Percentiles rank a stretch among this genome's conserved stretches.
phyloP scores from a whole-genome alignment of 2,797 vertebrate genomes.

The Tachyglossus aculeatus region DNA sequence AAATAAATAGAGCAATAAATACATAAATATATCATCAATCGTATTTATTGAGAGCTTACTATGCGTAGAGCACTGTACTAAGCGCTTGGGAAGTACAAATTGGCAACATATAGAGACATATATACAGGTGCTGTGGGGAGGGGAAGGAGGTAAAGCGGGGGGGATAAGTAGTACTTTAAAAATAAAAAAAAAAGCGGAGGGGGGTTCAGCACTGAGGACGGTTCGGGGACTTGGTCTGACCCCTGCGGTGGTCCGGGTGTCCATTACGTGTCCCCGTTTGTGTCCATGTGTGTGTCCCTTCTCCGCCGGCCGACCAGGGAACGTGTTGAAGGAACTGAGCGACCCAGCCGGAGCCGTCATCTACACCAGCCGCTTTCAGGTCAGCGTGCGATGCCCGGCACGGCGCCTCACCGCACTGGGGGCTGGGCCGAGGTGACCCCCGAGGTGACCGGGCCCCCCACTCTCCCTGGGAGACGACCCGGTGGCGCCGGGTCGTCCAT shows the following conservation, averaged over 20 bases:
- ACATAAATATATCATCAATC: too few species aligned
- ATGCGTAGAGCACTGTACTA: too few species aligned
- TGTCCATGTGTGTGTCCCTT: background rate
- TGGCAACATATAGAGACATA: too few species aligned
- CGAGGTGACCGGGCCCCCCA: background rate
- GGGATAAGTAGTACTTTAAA: too few species aligned
- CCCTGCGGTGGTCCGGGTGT: background rate
- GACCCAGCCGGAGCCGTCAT: conserved; percentile 88
- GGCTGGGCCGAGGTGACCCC: too few species aligned
- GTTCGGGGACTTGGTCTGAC: fast-evolving
- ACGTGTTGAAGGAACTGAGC: conserved; percentile 91
- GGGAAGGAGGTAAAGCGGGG: too few species aligned
- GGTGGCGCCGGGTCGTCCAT: background rate
- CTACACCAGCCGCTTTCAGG: conserved; percentile 87
- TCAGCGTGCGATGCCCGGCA: conserved; percentile 38
- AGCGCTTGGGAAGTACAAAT: too few species aligned
- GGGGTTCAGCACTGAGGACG: background rate
- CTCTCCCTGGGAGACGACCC: background rate
- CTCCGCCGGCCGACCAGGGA: conserved; percentile 58
- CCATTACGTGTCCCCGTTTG: background rate
- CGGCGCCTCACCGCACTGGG: too few species aligned
- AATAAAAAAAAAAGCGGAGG: too few species aligned
- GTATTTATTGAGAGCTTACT: too few species aligned
- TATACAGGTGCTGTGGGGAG: too few species aligned
- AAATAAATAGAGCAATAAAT: too few species aligned